Base-by-base conservation (phyloP, 2,797 vertebrate genomes). In the Enteromius viviparus region DNA sequence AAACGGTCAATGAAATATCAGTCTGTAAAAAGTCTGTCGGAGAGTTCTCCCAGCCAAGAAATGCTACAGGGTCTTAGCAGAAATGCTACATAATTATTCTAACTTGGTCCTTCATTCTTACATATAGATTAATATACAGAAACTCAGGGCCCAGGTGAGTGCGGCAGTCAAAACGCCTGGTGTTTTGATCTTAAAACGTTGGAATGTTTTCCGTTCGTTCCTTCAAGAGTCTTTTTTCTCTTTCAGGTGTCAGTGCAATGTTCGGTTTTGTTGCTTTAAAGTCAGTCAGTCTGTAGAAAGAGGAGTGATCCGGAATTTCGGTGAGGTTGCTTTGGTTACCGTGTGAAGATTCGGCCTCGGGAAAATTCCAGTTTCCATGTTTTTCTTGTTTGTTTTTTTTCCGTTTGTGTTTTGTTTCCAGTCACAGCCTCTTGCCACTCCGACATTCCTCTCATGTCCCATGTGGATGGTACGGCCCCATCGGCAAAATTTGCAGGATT, bases 291-390 rank as follows among this genome's bases (percentile, higher is more conserved):
- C 87, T 75, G 89, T 87, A 89, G 90, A 93, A 89, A 90, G 90
- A 93, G 87, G 89, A 88, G 88, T 89, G 92, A 89, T 90, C 90
- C 91, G 64, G 85, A 92, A 93, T 92, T 92, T 94, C 92, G 88
- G 76, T 93, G 93, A 95, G 93, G 93, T 93, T 94, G 94, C 94
- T 95, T 96, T 96, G 94, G 94, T 96, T 95, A 94, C 91, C 91
- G 90, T 87, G 87, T 93, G 92, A 94, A 91, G 93, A 94, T 93
- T 92, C 91, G 93, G 81, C 92, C 91, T 83, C 87, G 55, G 83
- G 12, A 83, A 60, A 60, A 51, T 79, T 84, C 45, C 42, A 69
- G 72, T 82, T 78, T 64, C 75, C 75, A 76, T 84, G 62, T 80
- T 89, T 84, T 92, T 77, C 5, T 37, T 74, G 92, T 76, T 4